A percentile compares a stretch with the other conserved stretches of the same genome.
Conservation (phyloP, 2,888 invertebrate genomes). For the Tenthredo notha region DNA sequence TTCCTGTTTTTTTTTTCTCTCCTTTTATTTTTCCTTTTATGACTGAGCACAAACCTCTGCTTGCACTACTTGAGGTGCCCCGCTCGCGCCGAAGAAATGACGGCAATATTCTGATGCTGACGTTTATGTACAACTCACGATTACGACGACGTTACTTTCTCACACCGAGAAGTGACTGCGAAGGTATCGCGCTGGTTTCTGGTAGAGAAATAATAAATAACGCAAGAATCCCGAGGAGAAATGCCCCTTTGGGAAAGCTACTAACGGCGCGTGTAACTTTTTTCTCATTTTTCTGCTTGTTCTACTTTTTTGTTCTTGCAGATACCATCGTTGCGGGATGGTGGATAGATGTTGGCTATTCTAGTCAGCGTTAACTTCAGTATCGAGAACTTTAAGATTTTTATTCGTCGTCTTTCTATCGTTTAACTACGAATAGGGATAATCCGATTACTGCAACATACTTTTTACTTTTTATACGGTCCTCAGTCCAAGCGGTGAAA, state of each 20-base stretch:
- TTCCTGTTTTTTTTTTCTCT: not conserved
- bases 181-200: not conserved
- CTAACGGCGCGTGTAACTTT: not conserved
- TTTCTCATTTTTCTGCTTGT: not conserved
- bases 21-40: not conserved
- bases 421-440: not conserved
- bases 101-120: constrained; percentile 7
- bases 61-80: not conserved
- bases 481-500: not conserved
- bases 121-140: constrained; percentile 1
- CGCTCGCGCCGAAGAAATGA: not conserved
- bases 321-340: not conserved
- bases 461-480: not conserved
- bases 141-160: constrained; percentile 7
- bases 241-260: not conserved
- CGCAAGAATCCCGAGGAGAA: not conserved
- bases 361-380: not conserved
- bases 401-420: not conserved
- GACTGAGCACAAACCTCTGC: not conserved
- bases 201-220: not conserved
- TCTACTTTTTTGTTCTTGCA: not conserved
- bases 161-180: constrained; percentile 7
- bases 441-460: not conserved
- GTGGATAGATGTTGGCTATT: not conserved
- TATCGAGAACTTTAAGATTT: not conserved